phyloP scores from a whole-genome alignment of 2,888 invertebrate genomes.

The Arenicola marina region DNA sequence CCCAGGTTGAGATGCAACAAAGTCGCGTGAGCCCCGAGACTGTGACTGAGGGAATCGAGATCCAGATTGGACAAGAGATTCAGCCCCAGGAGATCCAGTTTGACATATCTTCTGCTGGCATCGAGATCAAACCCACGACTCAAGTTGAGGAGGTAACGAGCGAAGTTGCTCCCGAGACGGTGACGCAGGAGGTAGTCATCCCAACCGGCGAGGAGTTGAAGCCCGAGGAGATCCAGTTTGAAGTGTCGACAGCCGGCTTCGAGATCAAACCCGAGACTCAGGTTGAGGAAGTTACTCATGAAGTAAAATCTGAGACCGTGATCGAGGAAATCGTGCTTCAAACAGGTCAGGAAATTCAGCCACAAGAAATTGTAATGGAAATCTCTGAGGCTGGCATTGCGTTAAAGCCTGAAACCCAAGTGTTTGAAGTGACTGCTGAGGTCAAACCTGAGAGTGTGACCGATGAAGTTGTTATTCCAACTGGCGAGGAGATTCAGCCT shows the following conservation, averaged over 20 bases:
- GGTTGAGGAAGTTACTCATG: conserved; percentile 3
- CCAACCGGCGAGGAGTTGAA: not conserved
- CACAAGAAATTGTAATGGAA: conserved; percentile 17
- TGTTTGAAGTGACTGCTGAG: conserved; percentile 8
- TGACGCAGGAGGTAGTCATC: not conserved
- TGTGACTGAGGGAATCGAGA: conserved; percentile 14
- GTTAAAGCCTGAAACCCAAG: conserved; percentile 14
- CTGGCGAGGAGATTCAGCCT: conserved; percentile 8
- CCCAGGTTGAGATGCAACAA: conserved; percentile 17
- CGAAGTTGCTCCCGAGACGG: not conserved
- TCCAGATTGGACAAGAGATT: not conserved
- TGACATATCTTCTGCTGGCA: conserved; percentile 10
- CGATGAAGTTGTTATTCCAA: conserved; percentile 9
- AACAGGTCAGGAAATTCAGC: conserved; percentile 10
- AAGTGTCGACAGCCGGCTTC: conserved; percentile 8
- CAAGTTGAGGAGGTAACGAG: not conserved
- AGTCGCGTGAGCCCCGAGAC: conserved; percentile 9
- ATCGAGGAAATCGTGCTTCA: not conserved
- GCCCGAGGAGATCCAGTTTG: conserved; percentile 6
- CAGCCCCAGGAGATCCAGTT: conserved; percentile 2
- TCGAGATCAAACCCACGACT: not conserved
- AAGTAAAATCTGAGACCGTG: conserved; percentile 7
- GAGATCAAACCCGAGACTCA: conserved; percentile 2
- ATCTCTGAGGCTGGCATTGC: conserved; percentile 13
- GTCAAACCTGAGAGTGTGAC: conserved; percentile 12